Evolutionary conservation across 2,888 invertebrate genomes (phyloP), one percentile per base, ranked within the genome.

Genomic region (Drosophila subsilvestris): DNA sequence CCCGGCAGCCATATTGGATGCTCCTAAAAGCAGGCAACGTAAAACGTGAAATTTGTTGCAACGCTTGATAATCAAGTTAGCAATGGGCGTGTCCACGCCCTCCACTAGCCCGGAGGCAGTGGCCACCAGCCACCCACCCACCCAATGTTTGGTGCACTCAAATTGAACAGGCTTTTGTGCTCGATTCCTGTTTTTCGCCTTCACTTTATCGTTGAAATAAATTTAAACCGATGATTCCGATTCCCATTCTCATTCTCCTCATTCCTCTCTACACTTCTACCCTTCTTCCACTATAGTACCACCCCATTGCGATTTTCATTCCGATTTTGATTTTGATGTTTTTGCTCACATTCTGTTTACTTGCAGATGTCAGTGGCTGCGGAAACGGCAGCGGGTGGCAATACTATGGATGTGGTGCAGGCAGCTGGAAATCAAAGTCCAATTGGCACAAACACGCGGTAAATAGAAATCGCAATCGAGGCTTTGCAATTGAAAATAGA

Each of bases 61-160:
- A 86, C 78, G 83, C 65, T 83, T 71, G 79, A 85, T 88, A 88
- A 84, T 84, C 88, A 84, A 84, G 75, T 84, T 88, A 82, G 70
- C 68, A 53, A 50, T 57, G 71, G 75, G 57, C 58, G 53, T 47
- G 73, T 20, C 50, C 29, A 17, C 22, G 20, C 6, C 49, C 17
- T 20, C 29, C 20, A 4, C 29, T 12, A 12, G 6, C 37, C 37
- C 37, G 14, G 37, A 1, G 32, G 12, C 29, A 32, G 32, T 44
- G 9, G 17, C 17, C 10, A n/a, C 47, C 1, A 17, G 18, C n/a
- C 17, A 32, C 22, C 8, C 22, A 22, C 22, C 20, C 37, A 37
- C 17, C 27, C 32, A 48, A 20, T 14, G 44, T 66, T 45, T 43
- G 55, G 50, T 59, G 65, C 74, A 66, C 67, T 66, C 56, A 65